Evolutionary conservation across 2,113 vertebrate genomes (phyloP).

Genomic region (Hemichromis elongatus): DNA sequence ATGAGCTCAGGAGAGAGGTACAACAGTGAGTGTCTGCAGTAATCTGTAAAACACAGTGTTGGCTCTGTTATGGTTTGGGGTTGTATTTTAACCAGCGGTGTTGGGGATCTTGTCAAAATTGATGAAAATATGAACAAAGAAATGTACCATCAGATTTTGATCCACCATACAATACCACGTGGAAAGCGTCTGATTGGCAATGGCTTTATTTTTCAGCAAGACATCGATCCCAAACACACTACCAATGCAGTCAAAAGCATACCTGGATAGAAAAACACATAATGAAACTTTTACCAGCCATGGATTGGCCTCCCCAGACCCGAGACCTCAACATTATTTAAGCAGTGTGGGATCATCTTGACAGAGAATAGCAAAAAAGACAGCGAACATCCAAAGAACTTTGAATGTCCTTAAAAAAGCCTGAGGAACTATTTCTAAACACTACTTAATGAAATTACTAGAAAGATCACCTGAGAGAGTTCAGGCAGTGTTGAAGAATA

Average conservation of each 20-base stretch:
- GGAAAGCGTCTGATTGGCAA: background rate
- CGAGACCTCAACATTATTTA: background rate
- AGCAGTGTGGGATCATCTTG: background rate
- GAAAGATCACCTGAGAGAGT: background rate
- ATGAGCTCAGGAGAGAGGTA: background rate
- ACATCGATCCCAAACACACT: background rate
- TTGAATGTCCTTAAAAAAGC: background rate
- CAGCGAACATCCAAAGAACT: background rate
- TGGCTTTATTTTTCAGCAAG: background rate
- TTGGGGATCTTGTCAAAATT: background rate
- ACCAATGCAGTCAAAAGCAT: background rate
- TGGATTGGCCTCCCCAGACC: background rate
- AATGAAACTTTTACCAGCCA: too few relatives aligned
- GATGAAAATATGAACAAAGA: background rate
- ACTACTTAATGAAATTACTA: background rate
- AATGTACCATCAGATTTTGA: background rate
- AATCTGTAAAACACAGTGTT: background rate
- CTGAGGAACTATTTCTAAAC: background rate
- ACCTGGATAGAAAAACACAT: background rate
- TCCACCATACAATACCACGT: background rate
- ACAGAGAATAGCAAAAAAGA: background rate
- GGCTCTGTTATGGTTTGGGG: background rate
- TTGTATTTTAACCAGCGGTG: background rate
- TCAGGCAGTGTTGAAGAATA: background rate
- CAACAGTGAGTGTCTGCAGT: background rate